These are phyloP conservation scores for Hypocryptadius cinnamomeus DNA, from an alignment of 2,113 vertebrate genomes.

Conservation along the genomic window DNA sequence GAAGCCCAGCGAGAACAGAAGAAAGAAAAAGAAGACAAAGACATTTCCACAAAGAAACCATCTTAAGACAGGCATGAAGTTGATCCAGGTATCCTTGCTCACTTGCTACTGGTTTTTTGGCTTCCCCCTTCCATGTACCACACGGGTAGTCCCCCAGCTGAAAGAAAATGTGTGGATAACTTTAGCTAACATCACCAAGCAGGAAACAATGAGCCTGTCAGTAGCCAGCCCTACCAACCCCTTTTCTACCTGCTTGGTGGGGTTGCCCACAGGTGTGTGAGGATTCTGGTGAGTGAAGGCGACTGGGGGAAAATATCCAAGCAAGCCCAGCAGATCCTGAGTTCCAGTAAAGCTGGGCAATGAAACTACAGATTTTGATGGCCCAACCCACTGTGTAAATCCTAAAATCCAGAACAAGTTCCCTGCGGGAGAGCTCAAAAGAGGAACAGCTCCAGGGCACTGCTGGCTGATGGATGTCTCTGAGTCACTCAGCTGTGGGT, in stretches of 20 bases:
- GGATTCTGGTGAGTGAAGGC: not conserved
- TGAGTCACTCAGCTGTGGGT: not conserved
- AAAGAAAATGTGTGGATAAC: not conserved
- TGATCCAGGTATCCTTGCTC: not conserved
- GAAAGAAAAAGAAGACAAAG: not conserved
- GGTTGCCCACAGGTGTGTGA: not conserved
- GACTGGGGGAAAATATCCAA: not conserved
- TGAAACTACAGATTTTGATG: no score
- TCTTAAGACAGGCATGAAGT: not conserved
- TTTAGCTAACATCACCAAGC: not conserved
- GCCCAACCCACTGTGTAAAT: not conserved
- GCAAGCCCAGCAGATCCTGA: not conserved
- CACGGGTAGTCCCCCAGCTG: not conserved
- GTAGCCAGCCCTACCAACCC: not conserved
- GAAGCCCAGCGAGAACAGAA: not conserved
- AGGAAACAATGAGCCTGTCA: not conserved
- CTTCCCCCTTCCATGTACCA: not conserved
- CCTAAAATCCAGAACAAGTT: not conserved
- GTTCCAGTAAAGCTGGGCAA: not conserved
- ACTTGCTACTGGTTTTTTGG: not conserved
- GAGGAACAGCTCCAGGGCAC: not conserved
- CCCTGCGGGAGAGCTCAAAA: not conserved
- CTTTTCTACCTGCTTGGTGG: not conserved
- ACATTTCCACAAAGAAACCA: not conserved
- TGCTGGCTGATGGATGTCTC: not conserved